These are phyloP conservation scores for Nasua narica DNA, from an alignment of 2,797 vertebrate species.

Conservation along the genomic window DNA sequence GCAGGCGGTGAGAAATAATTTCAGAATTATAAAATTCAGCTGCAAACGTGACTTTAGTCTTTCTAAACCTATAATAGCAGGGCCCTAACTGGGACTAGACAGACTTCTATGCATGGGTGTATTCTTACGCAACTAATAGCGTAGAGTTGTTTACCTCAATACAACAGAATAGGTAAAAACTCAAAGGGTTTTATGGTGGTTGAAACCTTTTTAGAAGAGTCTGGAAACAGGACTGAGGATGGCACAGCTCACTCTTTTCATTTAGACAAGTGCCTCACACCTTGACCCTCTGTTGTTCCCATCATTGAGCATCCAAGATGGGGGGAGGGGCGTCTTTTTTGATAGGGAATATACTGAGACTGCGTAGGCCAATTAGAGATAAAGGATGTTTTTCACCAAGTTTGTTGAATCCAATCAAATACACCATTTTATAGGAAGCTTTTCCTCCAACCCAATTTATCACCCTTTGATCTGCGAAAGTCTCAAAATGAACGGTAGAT, in stretches of 20 bases:
- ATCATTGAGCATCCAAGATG: neutral
- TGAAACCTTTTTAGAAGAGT: neutral
- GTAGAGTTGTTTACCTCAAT: neutral
- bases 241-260: neutral
- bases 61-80: neutral
- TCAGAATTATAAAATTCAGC: neutral
- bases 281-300: neutral
- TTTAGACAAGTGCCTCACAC: neutral
- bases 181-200: neutral
- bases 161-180: neutral
- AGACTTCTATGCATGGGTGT: neutral
- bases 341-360: neutral
- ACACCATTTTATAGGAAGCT: neutral
- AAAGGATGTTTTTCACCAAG: neutral
- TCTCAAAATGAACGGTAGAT: neutral
- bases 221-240: neutral
- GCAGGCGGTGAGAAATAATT: neutral
- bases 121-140: neutral
- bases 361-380: neutral
- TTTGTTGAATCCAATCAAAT: slow-evolving; percentile 2
- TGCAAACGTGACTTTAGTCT: neutral
- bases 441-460: neutral
- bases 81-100: neutral
- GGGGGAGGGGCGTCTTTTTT: neutral
- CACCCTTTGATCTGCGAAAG: neutral